These are phyloP conservation scores for Isaurus tuberculatus DNA, from an alignment of 92 coral and sea anemone species.

Conservation along the genomic window DNA sequence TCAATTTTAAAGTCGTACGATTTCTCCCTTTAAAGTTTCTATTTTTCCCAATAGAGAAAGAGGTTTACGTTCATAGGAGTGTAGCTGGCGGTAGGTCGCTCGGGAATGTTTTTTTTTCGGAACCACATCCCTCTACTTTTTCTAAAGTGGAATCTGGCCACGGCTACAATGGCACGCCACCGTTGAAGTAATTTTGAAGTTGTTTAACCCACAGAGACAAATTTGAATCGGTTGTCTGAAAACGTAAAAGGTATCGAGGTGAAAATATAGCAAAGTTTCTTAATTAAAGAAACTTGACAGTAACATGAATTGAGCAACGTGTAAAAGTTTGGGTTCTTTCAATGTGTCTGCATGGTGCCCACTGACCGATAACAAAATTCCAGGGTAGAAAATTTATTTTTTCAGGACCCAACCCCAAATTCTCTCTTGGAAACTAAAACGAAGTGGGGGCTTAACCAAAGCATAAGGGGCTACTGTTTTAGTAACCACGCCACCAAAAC, in stretches of 20 bases:
- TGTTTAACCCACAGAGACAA: constrained; percentile 72
- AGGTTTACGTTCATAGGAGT: too few species aligned
- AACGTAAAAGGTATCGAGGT: not conserved
- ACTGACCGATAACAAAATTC: too few species aligned
- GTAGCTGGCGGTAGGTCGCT: too few species aligned
- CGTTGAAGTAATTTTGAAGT: constrained; percentile 69
- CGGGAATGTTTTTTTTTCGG: too few species aligned
- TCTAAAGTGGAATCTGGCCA: not conserved
- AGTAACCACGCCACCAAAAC: too few species aligned
- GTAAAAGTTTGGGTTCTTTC: not conserved
- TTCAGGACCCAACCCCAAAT: too few species aligned
- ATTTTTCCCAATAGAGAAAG: not conserved
- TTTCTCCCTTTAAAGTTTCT: not conserved
- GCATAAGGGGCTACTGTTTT: too few species aligned
- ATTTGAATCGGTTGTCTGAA: constrained; percentile 55
- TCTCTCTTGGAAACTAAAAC: too few species aligned
- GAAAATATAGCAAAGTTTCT: not conserved
- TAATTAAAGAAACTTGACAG: not conserved
- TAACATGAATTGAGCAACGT: not conserved
- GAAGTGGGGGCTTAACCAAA: too few species aligned
- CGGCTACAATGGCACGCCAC: not conserved
- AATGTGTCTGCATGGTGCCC: too few species aligned
- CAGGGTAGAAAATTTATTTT: too few species aligned
- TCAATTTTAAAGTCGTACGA: not conserved
- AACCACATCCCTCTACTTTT: too few species aligned